A percentile compares a stretch with the other conserved stretches of the same genome.
Conservation (phyloP, 2,797 vertebrate species). For the Spheniscus humboldti region DNA sequence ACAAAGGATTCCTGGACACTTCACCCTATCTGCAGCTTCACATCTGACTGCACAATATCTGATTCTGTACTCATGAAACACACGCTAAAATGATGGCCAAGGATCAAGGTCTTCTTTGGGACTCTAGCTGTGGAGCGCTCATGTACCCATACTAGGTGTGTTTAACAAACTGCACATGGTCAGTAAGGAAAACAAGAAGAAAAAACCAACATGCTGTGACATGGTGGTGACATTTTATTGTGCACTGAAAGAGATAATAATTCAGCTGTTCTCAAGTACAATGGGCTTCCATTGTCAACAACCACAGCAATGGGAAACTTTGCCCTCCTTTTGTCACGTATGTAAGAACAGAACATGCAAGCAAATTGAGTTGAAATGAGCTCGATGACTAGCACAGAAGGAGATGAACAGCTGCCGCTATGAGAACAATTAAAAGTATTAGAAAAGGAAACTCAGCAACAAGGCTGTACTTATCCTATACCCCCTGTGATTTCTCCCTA, state of each 20-base stretch:
- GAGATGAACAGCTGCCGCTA: background rate
- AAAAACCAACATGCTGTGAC: background rate
- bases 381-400: background rate
- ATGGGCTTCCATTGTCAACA: background rate
- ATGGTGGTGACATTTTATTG: background rate
- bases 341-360: background rate
- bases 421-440: background rate
- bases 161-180: background rate
- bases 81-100: background rate
- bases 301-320: background rate
- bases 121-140: background rate
- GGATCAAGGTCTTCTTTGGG: background rate
- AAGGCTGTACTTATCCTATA: background rate
- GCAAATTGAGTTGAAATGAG: conserved; percentile 5
- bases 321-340: background rate
- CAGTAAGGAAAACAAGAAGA: background rate
- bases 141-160: background rate
- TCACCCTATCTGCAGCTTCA: background rate
- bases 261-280: conserved; percentile 25
- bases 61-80: background rate
- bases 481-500: background rate
- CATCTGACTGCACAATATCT: background rate
- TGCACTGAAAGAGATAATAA: background rate
- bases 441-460: background rate
- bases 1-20: background rate